Percentiles rank a stretch among this genome's conserved stretches.
phyloP scores from a whole-genome alignment of 2,888 invertebrate genomes.

The Hyppa rectilinea region DNA sequence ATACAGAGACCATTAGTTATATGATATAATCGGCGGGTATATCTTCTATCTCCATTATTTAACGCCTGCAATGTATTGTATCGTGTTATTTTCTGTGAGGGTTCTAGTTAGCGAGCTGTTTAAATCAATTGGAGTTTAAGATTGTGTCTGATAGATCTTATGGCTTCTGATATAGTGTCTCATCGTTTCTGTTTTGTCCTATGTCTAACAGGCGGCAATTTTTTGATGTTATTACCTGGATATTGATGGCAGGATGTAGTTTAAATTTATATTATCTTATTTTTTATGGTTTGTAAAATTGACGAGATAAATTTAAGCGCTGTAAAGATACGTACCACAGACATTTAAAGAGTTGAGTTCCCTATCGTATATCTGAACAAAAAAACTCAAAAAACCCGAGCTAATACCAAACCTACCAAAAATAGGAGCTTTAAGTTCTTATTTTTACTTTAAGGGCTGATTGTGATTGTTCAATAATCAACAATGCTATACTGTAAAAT shows the following conservation, averaged over 20 bases:
- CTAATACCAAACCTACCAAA: too few species aligned
- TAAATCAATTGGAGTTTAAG: constrained; percentile 51
- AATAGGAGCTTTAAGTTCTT: too few species aligned
- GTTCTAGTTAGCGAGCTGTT: constrained; percentile 38
- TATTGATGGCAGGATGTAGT: background rate
- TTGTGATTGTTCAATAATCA: too few species aligned
- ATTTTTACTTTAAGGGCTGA: too few species aligned
- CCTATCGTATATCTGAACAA: too few species aligned
- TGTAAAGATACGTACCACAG: too few species aligned
- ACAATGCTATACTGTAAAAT: too few species aligned
- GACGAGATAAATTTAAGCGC: too few species aligned
- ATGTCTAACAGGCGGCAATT: background rate
- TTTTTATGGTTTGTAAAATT: too few species aligned
- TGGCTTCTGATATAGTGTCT: constrained; percentile 5
- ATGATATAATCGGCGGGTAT: constrained; percentile 48
- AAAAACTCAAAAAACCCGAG: too few species aligned
- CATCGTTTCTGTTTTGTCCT: background rate
- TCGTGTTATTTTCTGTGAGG: constrained; percentile 27
- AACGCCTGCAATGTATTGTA: constrained; percentile 33
- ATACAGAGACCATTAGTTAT: constrained; percentile 58
- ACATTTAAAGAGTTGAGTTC: too few species aligned
- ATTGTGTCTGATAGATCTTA: constrained; percentile 29
- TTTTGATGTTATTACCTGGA: background rate
- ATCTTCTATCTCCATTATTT: constrained; percentile 54
- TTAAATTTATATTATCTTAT: too few species aligned